phyloP scores from a whole-genome alignment of 2,113 vertebrate species.

The Myrmecobius fasciatus region DNA sequence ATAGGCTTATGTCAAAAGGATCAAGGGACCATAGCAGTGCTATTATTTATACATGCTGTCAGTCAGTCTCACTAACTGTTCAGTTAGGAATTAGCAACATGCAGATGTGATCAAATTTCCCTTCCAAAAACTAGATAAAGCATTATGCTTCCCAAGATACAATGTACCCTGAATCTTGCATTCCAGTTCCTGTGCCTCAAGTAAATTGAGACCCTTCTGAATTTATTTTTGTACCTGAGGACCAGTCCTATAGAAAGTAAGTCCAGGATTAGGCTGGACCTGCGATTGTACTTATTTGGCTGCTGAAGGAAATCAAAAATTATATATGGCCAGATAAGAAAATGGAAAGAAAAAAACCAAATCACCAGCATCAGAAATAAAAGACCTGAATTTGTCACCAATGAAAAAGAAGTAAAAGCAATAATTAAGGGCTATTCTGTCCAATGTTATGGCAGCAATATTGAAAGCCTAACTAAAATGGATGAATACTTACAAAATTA shows the following conservation, averaged over 20 bases:
- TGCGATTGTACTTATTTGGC: not conserved
- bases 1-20: not conserved
- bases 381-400: too few species aligned
- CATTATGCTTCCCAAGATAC: not conserved
- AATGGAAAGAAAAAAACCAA: too few species aligned
- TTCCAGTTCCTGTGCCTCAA: not conserved
- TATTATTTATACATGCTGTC: not conserved
- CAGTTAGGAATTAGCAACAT: not conserved
- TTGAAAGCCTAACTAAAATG: too few species aligned
- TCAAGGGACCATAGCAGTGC: not conserved
- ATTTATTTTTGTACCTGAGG: not conserved
- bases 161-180: not conserved
- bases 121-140: not conserved
- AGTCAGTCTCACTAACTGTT: not conserved
- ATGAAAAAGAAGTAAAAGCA: too few species aligned
- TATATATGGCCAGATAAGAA: not conserved
- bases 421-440: too few species aligned
- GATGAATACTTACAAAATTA: too few species aligned
- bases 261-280: not conserved
- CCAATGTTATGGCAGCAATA: too few species aligned
- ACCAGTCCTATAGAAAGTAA: not conserved
- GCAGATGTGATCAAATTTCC: not conserved
- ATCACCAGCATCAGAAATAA: too few species aligned
- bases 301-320: not conserved
- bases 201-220: not conserved